Percentiles rank a stretch among this genome's conserved stretches.
Conservation (phyloP, 2,797 vertebrate genomes). For the Avahi laniger region DNA sequence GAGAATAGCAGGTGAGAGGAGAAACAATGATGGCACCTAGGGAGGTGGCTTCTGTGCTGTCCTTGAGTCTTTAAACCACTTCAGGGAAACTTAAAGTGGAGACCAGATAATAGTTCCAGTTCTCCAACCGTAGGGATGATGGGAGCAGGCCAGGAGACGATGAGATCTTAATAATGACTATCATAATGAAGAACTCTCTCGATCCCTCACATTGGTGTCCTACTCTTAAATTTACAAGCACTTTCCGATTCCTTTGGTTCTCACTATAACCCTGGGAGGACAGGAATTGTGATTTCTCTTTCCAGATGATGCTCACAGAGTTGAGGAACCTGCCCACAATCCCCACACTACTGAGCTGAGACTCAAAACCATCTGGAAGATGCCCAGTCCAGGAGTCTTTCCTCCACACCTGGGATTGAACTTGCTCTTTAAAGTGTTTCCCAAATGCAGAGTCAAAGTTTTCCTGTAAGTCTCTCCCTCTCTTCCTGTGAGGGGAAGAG, state of each 20-base stretch:
- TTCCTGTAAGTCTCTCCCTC: background rate
- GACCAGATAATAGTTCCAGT: background rate
- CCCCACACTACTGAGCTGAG: background rate
- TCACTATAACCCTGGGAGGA: background rate
- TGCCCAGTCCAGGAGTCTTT: background rate
- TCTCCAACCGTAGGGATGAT: background rate
- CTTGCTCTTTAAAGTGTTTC: background rate
- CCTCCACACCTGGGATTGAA: background rate
- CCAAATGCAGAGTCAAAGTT: background rate
- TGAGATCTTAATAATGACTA: background rate
- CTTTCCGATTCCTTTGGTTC: background rate
- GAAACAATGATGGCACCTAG: background rate
- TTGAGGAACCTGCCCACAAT: background rate
- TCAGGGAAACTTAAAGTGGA: background rate
- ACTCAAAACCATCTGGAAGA: background rate
- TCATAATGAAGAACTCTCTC: background rate
- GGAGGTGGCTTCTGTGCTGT: background rate
- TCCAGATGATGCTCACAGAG: background rate
- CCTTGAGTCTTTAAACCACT: background rate
- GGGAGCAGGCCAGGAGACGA: background rate
- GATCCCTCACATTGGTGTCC: no score
- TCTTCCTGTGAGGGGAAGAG: no score
- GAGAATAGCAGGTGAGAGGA: background rate
- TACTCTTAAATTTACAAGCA: background rate
- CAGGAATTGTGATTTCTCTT: background rate